These are phyloP conservation scores for Catostomus latipinnis DNA, from an alignment of 2,797 vertebrate genomes.

Conservation along the genomic window DNA sequence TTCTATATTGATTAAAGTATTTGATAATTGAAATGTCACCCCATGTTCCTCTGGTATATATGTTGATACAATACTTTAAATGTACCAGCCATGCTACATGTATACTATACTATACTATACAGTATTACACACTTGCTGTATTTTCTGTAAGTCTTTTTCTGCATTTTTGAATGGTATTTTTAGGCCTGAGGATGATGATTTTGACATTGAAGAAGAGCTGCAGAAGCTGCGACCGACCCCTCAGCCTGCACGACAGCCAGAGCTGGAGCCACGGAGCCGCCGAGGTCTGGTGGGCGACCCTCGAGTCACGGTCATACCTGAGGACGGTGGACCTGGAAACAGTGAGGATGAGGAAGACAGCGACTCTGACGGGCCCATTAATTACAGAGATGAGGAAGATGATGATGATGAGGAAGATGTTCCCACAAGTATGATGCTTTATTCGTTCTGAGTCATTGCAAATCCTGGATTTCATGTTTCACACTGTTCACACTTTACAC, in stretches of 20 bases:
- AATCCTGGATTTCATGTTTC: too few relatives aligned
- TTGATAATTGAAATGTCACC: too few relatives aligned
- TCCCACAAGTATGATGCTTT: constrained; percentile 69
- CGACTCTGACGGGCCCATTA: constrained; percentile 84
- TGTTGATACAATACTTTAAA: too few relatives aligned
- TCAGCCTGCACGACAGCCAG: constrained; percentile 15
- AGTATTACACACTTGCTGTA: too few relatives aligned
- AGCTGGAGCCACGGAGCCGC: constrained; percentile 74
- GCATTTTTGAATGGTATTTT: constrained; percentile 9
- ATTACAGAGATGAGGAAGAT: constrained; percentile 82
- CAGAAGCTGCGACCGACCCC: constrained; percentile 64
- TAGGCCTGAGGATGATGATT: constrained; percentile 93
- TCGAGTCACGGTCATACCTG: constrained; percentile 80
- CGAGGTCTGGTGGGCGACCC: constrained; percentile 77
- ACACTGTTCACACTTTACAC: too few relatives aligned
- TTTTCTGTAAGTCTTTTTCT: too few relatives aligned
- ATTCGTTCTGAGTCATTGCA: background rate
- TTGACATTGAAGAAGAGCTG: constrained; percentile 86
- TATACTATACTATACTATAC: too few relatives aligned
- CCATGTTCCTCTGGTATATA: too few relatives aligned
- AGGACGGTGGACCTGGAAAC: constrained; percentile 69
- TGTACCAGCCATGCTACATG: too few relatives aligned
- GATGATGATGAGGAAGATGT: constrained; percentile 71
- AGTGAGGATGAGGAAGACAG: constrained; percentile 83
- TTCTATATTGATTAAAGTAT: too few relatives aligned